Base-by-base conservation (phyloP, 1,140 invertebrate species). In the Orius laevigatus region DNA sequence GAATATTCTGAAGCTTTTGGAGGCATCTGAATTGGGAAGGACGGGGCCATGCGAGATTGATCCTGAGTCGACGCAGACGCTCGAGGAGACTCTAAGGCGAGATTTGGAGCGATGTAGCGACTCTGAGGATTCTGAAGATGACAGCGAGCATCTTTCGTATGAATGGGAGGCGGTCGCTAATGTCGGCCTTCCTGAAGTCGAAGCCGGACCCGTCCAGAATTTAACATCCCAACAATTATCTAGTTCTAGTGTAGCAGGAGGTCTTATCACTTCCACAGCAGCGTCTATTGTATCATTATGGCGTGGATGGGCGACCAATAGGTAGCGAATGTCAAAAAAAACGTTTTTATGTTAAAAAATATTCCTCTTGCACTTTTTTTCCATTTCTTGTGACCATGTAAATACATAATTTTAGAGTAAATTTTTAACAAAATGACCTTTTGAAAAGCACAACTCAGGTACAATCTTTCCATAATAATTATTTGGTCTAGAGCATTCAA, bases 1-100 rank as follows among this genome's bases (percentile, higher is more conserved):
- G 54, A 87, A 88, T 65, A 60, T 89, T 16, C 63, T 84, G 49
- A 68, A 75, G 48, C 70, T 88, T 52, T 62, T 86, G 31, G 73
- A 81, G 59, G 65, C 71, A 48, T 67, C 75, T 53, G 66, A 70
- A 45, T 73, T 70, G 54, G 74, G 82, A 64, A 63, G 75, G 59
- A 59, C 69, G 52, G 73, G 72, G 15, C 66, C 74, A 11, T 69
- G 76, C 55, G 70, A 74, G 60, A 60, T 73, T 10, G 69, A 75
- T 51, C 57, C 67, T 11, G 61, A 65, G 51, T 56, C 70, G 49
- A 66, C 69, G 45, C 55, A 59, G 19, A 16, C 38, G 49, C 65
- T 82, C 38, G 75, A 81, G 55, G 73, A 75, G 54, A 66, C 70
- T 50, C 62, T 80, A 53, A 59, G 67, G 41, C 60, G 64, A 42